These are phyloP conservation scores for Clepsis dumicolana DNA, from an alignment of 2,888 invertebrate genomes.

Conservation along the genomic window DNA sequence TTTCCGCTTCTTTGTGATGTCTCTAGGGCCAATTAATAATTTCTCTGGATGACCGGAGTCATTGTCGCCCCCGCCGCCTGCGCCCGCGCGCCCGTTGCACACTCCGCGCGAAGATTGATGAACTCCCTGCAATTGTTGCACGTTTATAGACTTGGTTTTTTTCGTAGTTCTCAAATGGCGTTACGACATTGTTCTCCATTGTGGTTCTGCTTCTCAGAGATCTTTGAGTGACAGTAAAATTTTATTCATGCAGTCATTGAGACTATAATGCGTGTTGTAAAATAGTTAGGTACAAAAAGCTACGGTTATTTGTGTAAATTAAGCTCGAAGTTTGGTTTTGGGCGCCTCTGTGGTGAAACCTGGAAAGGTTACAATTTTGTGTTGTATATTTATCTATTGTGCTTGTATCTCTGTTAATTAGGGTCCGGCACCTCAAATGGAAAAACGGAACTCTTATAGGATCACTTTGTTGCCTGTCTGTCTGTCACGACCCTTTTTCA, in stretches of 20 bases:
- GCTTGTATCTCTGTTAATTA: no score
- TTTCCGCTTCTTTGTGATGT: slow-evolving; percentile 84
- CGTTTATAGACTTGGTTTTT: slow-evolving; percentile 80
- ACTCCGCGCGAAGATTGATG: slow-evolving; percentile 81
- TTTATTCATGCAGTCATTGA: slow-evolving; percentile 39
- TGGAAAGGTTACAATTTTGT: no score
- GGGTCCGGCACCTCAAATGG: no score
- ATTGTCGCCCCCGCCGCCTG: slow-evolving; percentile 68
- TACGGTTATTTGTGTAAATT: slow-evolving; percentile 6
- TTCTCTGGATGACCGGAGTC: slow-evolving; percentile 83
- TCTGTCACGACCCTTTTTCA: no score
- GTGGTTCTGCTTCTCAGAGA: slow-evolving; percentile 48
- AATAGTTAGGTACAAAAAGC: slow-evolving; percentile 6
- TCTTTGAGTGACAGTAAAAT: slow-evolving; percentile 40
- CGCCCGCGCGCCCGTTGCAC: slow-evolving; percentile 67
- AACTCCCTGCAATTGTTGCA: slow-evolving; percentile 81
- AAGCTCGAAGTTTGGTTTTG: neutral
- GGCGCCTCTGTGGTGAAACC: slow-evolving; percentile 3
- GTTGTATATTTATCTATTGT: no score
- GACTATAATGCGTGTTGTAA: slow-evolving; percentile 13
- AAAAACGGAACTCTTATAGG: no score
- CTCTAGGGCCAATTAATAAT: slow-evolving; percentile 83
- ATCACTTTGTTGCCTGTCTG: no score
- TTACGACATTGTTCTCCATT: slow-evolving; percentile 51
- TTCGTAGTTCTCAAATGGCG: slow-evolving; percentile 61